Evolutionary conservation across 2,113 vertebrate species (phyloP).

Genomic region (Haemorhous mexicanus): DNA sequence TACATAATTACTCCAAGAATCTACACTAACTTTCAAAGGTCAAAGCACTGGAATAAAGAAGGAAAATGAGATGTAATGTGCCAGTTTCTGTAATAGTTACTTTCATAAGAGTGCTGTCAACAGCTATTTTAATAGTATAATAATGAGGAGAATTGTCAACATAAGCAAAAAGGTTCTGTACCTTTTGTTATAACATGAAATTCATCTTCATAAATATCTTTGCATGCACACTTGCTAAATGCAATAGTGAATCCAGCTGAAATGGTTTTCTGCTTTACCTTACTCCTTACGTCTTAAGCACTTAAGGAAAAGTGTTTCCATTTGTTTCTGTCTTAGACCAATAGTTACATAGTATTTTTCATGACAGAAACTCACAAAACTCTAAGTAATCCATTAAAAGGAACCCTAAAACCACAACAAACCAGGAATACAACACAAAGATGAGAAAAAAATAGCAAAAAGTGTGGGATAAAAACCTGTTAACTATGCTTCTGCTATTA

Average conservation of each 20-base stretch:
- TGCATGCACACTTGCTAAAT: neutral
- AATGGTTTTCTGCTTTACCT: neutral
- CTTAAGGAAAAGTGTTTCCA: neutral
- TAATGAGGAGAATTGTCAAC: neutral
- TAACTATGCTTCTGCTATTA: neutral
- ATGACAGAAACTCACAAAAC: neutral
- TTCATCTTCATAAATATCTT: neutral
- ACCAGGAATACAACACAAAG: neutral
- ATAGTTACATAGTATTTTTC: neutral
- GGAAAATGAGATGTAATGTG: neutral
- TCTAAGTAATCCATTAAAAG: neutral
- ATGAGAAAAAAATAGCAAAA: neutral
- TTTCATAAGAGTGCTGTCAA: neutral
- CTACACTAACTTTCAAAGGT: neutral
- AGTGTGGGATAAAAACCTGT: neutral
- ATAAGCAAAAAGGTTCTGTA: neutral
- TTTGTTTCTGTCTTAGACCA: neutral
- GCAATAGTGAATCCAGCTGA: neutral
- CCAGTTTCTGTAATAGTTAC: neutral
- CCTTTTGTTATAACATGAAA: neutral
- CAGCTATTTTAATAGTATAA: neutral
- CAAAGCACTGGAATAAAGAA: neutral
- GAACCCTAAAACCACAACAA: neutral
- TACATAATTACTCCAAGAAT: neutral
- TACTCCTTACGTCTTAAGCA: neutral